Evolutionary conservation across 2,797 vertebrate genomes (phyloP).

Genomic region (Eulemur albifrons): DNA sequence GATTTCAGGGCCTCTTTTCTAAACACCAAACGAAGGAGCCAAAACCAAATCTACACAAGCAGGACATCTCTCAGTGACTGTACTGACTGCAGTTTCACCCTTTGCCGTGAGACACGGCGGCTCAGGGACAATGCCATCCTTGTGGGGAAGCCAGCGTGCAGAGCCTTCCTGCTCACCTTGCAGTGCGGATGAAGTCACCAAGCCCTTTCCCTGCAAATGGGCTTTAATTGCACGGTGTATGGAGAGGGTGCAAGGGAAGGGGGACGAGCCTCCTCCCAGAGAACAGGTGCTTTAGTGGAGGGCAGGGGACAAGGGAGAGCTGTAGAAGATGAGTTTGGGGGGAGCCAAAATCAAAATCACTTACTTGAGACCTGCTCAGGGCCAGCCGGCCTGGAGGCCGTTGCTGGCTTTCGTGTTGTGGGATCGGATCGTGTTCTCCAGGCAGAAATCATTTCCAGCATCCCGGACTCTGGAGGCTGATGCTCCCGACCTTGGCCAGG

Average conservation of each 20-base stretch:
- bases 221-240: background rate
- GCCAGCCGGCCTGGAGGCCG: accelerated
- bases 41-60: background rate
- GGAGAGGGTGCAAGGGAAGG: accelerated
- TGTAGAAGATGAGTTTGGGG: accelerated
- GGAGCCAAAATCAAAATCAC: background rate
- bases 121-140: background rate
- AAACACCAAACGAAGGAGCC: background rate
- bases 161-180: accelerated
- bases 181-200: no score
- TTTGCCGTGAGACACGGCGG: accelerated
- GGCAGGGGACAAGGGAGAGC: accelerated
- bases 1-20: background rate
- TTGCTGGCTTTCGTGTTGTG: background rate
- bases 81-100: background rate
- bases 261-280: accelerated
- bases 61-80: background rate
- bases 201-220: accelerated
- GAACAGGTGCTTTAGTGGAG: background rate
- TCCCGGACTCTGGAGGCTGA: background rate
- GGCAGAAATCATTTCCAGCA: background rate
- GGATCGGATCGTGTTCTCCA: background rate
- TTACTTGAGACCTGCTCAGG: background rate
- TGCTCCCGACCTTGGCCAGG: accelerated
- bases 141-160: no score